phyloP scores from a whole-genome alignment of 2,888 invertebrate genomes.

The Mystacides longicornis region DNA sequence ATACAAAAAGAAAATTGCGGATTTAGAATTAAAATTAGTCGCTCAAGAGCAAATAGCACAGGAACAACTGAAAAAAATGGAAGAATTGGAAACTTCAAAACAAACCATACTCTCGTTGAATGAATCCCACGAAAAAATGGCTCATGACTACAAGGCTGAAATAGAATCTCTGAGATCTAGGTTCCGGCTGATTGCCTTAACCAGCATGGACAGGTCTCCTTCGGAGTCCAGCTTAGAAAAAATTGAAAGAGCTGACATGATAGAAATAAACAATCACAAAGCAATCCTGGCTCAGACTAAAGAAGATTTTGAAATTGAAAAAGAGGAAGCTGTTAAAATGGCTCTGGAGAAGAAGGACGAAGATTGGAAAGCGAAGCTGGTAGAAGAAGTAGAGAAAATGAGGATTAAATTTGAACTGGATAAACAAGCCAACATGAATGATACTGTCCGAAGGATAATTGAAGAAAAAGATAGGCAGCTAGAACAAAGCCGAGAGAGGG shows the following conservation, averaged over 20 bases:
- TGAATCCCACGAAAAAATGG: conserved; percentile 61
- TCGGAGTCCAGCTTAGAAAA: conserved; percentile 73
- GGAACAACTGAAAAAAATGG: conserved; percentile 37
- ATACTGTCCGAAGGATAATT: conserved; percentile 56
- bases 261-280: conserved; percentile 57
- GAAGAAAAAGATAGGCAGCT: conserved; percentile 67
- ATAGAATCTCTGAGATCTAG: conserved; percentile 68
- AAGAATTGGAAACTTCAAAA: conserved; percentile 41
- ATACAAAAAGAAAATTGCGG: conserved; percentile 27
- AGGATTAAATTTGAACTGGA: conserved; percentile 47
- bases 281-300: conserved; percentile 60
- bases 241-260: conserved; percentile 59
- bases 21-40: conserved; percentile 31
- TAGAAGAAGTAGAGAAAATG: conserved; percentile 40
- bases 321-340: conserved; percentile 44
- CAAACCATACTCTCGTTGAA: conserved; percentile 58
- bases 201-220: conserved; percentile 67
- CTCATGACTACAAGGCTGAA: conserved; percentile 67
- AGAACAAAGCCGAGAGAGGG: conserved; percentile 56
- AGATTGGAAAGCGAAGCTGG: conserved; percentile 40
- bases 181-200: conserved; percentile 65
- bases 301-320: conserved; percentile 57
- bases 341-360: conserved; percentile 51
- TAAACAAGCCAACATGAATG: conserved; percentile 54
- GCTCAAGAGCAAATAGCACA: conserved; percentile 33